Conservation (phyloP, 2,797 vertebrate genomes). For the Siniperca undulata region DNA sequence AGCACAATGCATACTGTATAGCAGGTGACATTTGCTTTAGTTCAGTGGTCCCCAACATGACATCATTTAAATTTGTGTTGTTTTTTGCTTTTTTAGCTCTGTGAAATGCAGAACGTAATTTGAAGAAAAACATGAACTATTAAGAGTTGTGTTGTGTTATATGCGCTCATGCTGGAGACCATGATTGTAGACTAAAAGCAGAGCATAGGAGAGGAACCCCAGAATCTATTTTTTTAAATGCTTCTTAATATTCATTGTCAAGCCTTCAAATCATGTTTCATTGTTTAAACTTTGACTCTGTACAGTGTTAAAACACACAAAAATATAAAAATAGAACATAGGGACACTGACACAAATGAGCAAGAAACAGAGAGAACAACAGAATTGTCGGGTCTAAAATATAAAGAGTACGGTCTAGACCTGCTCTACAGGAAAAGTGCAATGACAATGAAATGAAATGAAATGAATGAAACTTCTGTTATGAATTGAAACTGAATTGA, state of each 20-base stretch:
- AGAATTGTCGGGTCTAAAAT: not conserved
- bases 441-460: no score
- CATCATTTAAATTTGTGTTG: not conserved
- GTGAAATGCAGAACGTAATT: conserved; percentile 7
- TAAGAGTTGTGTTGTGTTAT: not conserved
- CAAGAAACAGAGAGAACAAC: conserved; percentile 42
- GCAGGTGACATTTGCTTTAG: conserved; percentile 51
- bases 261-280: not conserved
- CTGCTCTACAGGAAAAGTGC: no score
- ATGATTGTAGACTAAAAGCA: conserved; percentile 49
- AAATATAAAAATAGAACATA: conserved; percentile 40
- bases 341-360: conserved; percentile 29
- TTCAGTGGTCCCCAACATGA: conserved; percentile 62
- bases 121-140: conserved; percentile 7
- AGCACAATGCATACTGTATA: conserved; percentile 50
- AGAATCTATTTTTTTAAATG: not conserved
- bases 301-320: conserved; percentile 26
- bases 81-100: conserved; percentile 14
- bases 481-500: no score
- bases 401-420: no score
- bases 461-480: no score
- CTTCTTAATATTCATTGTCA: not conserved
- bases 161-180: conserved; percentile 63
- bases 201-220: conserved; percentile 14
- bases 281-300: conserved; percentile 14